phyloP scores from a whole-genome alignment of 1,140 invertebrate species.

The Pachypsylla venusta region DNA sequence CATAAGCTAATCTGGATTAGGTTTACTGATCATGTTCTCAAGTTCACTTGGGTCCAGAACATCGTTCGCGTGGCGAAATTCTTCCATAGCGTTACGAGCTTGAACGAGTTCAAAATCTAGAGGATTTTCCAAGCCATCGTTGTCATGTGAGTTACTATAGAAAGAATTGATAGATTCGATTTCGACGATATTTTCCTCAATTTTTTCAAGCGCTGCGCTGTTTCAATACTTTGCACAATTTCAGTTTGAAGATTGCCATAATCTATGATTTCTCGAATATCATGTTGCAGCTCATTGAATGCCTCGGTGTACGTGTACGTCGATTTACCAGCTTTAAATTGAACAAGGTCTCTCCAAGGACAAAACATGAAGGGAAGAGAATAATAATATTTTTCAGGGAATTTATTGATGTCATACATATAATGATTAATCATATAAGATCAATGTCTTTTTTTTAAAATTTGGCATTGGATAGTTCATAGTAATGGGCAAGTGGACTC shows the following conservation, averaged over 20 bases:
- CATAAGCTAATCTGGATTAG: slow-evolving; percentile 25
- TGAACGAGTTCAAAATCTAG: slow-evolving; percentile 19
- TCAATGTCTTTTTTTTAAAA: background rate
- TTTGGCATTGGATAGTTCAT: too few relatives aligned
- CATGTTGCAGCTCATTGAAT: background rate
- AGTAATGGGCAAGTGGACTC: too few relatives aligned
- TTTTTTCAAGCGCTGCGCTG: slow-evolving; percentile 8
- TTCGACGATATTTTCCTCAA: slow-evolving; percentile 2
- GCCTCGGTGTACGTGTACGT: background rate
- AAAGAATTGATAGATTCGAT: background rate
- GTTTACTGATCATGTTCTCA: slow-evolving; percentile 20
- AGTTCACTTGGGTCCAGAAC: too few relatives aligned
- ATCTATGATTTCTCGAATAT: background rate
- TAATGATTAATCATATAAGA: slow-evolving; percentile 7
- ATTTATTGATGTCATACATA: background rate
- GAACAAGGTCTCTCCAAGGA: slow-evolving; percentile 7
- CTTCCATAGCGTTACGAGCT: slow-evolving; percentile 23
- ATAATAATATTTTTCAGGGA: slow-evolving; percentile 13
- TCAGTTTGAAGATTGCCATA: too few relatives aligned
- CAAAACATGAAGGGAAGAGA: slow-evolving; percentile 3
- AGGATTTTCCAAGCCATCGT: too few relatives aligned
- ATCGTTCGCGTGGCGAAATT: too few relatives aligned
- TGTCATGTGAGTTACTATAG: background rate
- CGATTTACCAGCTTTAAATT: slow-evolving; percentile 1
- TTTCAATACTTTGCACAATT: too few relatives aligned